These are phyloP conservation scores for Hemicrepidius hirtus DNA, from an alignment of 2,888 invertebrate species.

Conservation along the genomic window DNA sequence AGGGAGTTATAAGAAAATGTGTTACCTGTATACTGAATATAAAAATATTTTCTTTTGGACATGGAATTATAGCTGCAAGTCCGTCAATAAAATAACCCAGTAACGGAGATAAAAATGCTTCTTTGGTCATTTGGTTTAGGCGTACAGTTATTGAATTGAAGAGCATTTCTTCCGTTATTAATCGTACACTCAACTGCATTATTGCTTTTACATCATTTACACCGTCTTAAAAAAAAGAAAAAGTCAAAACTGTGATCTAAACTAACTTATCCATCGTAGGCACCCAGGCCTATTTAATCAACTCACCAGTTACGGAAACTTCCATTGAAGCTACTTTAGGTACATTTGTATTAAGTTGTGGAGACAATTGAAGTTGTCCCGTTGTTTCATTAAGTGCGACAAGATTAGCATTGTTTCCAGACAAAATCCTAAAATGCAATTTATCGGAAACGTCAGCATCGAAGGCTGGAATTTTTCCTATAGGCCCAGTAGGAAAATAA, in stretches of 20 bases:
- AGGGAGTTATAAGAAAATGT: too few species aligned
- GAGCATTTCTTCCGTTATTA: conserved; percentile 96
- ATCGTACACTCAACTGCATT: conserved; percentile 91
- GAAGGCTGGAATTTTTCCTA: conserved; percentile 93
- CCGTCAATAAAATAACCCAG: conserved; percentile 92
- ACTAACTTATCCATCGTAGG: too few species aligned
- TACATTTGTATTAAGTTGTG: conserved; percentile 96
- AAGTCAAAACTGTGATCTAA: too few species aligned
- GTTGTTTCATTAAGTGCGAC: conserved; percentile 88
- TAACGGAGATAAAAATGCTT: conserved; percentile 92
- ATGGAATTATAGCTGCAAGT: conserved; percentile 92
- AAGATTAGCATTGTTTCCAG: conserved; percentile 95
- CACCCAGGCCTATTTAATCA: too few species aligned
- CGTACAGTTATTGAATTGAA: conserved; percentile 95
- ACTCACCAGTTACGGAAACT: conserved; percentile 86
- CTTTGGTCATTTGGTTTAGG: conserved; percentile 93
- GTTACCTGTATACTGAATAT: conserved; percentile 86
- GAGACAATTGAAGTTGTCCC: conserved; percentile 91
- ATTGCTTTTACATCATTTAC: conserved; percentile 94
- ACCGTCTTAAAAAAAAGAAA: conserved; percentile 83
- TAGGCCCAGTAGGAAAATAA: conserved; percentile 93
- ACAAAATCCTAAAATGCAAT: conserved; percentile 87
- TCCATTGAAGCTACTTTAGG: conserved; percentile 95
- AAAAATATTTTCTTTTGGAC: conserved; percentile 93
- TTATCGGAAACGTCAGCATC: conserved; percentile 96